Base-by-base conservation (phyloP, 1,140 invertebrate genomes). In the Zaprionus ornatus region DNA sequence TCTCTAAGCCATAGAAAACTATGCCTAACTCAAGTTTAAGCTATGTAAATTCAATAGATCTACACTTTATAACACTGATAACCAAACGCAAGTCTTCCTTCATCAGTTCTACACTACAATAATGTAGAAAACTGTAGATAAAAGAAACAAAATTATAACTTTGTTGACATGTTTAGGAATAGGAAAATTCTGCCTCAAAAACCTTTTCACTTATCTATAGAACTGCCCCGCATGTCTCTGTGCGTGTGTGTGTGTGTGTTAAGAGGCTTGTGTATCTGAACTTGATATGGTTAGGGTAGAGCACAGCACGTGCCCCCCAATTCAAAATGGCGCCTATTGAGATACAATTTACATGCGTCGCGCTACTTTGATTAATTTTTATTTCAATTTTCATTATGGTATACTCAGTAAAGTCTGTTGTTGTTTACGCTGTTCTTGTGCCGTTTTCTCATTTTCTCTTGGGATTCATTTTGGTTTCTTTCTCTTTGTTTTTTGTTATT, bases 321-420 rank as follows among this genome's bases (percentile, higher is more conserved):
- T 73, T 60, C 71, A 74, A 74, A 74, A 74, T 74, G 71, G 71
- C 48, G 71, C n/a, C 56, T 35, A 57, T 40, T 27, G 19, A 45
- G 23, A 67, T 32, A 55, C 29, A 32, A 32, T 69, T 69, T 74
- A 54, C 63, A 67, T 60, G 45, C 25, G 17, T 40, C 19, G 45
- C 64, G 40, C 45, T 12, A 60, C 50, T 73, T 73, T 74, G 40
- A 68, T 74, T 55, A 61, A 61, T 61, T 67, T 68, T 55, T 45
- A 45, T 68, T 67, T 60, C 12, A 52, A 37, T 73, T 66, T 59
- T 45, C 13, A 29, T 57, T 45, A 45, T n/a, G n/a, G n/a, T n/a
- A n/a, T 17, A 17, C 25, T 32, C 10, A 50, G 27, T 50, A 37
- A 45, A 48, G 25, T 57, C 54, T 29, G 19, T 73, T 67, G 70